Conservation (phyloP, 2,113 vertebrate genomes). For the Sorex fumeus region DNA sequence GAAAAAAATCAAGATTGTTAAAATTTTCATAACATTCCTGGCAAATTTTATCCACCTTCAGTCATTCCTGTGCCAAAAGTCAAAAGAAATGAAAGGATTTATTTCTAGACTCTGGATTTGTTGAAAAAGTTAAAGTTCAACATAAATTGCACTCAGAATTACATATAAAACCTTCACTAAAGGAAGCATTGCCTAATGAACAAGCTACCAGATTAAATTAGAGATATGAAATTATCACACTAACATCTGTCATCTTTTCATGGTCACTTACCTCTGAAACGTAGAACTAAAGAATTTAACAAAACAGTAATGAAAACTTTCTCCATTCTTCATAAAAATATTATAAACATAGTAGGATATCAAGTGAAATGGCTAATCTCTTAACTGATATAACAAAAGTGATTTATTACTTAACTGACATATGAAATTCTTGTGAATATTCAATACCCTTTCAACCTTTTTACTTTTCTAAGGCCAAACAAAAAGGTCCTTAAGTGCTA, state of each 20-base stretch:
- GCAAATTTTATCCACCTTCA: background rate
- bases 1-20: constrained; percentile 5
- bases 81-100: background rate
- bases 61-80: constrained; percentile 6
- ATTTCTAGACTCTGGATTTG: background rate
- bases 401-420: background rate
- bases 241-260: background rate
- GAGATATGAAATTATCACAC: background rate
- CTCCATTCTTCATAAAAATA: background rate
- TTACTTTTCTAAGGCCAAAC: background rate
- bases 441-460: background rate
- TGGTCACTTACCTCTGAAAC: background rate
- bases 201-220: background rate
- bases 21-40: background rate
- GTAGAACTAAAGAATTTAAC: constrained; percentile 38
- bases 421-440: background rate
- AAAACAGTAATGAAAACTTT: constrained; percentile 20
- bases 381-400: background rate
- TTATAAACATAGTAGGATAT: background rate
- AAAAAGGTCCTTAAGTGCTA: background rate
- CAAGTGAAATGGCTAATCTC: background rate
- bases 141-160: constrained; percentile 12
- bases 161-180: background rate
- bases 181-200: background rate
- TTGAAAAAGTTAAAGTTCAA: constrained; percentile 57